Evolutionary conservation across 2,888 invertebrate genomes (phyloP).

Genomic region (Caenorhabditis virilis): DNA sequence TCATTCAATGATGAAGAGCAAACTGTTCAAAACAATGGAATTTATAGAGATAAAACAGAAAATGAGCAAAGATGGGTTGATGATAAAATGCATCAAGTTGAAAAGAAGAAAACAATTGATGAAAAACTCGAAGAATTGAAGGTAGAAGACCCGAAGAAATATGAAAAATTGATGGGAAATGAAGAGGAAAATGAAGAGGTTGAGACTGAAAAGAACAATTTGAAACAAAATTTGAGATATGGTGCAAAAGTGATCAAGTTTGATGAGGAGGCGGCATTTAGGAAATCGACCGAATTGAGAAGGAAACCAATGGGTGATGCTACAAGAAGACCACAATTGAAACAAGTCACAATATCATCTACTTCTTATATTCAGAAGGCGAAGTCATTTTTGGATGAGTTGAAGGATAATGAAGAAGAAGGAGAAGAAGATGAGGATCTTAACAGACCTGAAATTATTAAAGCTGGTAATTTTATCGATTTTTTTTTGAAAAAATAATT

Average conservation of each 20-base stretch:
- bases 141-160: slow-evolving; percentile 18
- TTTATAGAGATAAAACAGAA: slow-evolving; percentile 22
- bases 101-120: slow-evolving; percentile 21
- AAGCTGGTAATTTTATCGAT: slow-evolving; percentile 2
- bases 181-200: slow-evolving; percentile 4
- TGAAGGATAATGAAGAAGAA: slow-evolving; percentile 38
- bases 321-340: slow-evolving; percentile 11
- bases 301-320: slow-evolving; percentile 24
- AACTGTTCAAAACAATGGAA: slow-evolving; percentile 31
- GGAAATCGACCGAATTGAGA: slow-evolving; percentile 33
- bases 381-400: slow-evolving; percentile 40
- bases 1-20: slow-evolving; percentile 21
- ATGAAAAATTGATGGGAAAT: slow-evolving; percentile 23
- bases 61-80: slow-evolving; percentile 21
- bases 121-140: slow-evolving; percentile 28
- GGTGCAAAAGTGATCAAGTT: slow-evolving; percentile 38
- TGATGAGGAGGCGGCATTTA: slow-evolving; percentile 33
- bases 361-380: slow-evolving; percentile 48
- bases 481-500: slow-evolving; percentile 3
- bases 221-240: slow-evolving; percentile 25
- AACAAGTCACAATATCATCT: slow-evolving; percentile 33
- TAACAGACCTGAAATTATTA: slow-evolving; percentile 4
- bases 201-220: slow-evolving; percentile 16
- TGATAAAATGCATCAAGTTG: slow-evolving; percentile 29
- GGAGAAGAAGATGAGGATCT: slow-evolving; percentile 3